These are phyloP conservation scores for Cetonia aurata DNA, from an alignment of 2,888 invertebrate species.

Conservation along the genomic window DNA sequence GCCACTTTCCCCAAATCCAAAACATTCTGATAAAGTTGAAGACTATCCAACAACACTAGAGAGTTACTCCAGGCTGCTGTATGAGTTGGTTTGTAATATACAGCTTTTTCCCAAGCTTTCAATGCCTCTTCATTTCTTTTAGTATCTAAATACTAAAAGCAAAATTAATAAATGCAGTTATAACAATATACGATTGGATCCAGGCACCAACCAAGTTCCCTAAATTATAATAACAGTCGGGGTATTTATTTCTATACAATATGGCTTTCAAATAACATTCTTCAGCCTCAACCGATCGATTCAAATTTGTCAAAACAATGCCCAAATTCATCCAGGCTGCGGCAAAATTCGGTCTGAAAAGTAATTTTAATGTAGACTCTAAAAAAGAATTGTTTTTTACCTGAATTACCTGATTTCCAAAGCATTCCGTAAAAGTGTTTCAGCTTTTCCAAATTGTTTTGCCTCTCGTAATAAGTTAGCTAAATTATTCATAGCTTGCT, in stretches of 20 bases:
- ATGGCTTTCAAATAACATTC: conserved; percentile 86
- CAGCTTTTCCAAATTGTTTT: conserved; percentile 78
- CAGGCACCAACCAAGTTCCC: conserved; percentile 83
- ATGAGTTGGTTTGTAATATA: conserved; percentile 81
- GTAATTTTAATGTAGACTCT: neutral
- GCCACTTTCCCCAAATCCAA: conserved; percentile 79
- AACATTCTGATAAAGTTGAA: conserved; percentile 72
- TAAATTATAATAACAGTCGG: conserved; percentile 94
- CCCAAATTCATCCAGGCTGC: conserved; percentile 99
- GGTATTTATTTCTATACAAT: conserved; percentile 81
- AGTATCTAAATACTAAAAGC: conserved; percentile 81
- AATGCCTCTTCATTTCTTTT: conserved; percentile 81
- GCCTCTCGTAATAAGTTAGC: conserved; percentile 86
- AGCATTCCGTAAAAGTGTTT: conserved; percentile 79
- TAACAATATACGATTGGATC: no score
- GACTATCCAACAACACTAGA: conserved; percentile 84
- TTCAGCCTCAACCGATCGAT: conserved; percentile 79
- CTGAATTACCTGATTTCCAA: conserved; percentile 77
- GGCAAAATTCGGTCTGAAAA: conserved; percentile 83
- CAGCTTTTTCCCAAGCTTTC: conserved; percentile 86
- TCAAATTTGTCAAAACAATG: conserved; percentile 85
- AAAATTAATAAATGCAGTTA: neutral
- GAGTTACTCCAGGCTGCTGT: conserved; percentile 93
- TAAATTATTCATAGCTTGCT: conserved; percentile 94
- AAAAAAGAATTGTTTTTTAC: neutral